These are phyloP conservation scores for Spinus olivaceus DNA, from an alignment of 2,797 vertebrate species.

Conservation along the genomic window DNA sequence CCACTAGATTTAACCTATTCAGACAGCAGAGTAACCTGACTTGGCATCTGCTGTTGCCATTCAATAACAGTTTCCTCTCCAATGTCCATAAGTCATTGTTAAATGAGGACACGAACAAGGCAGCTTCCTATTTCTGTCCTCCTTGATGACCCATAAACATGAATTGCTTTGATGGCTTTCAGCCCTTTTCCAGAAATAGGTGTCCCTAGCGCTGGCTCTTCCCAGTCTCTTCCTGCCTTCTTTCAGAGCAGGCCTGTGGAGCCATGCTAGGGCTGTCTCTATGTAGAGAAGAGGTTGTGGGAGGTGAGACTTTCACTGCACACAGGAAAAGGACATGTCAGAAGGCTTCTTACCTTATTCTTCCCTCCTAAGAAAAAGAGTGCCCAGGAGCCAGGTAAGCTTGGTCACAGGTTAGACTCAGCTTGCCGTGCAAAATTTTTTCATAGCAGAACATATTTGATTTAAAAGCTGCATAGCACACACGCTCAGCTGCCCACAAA, in stretches of 20 bases:
- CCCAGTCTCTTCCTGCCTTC: neutral
- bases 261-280: neutral
- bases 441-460: neutral
- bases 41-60: constrained; percentile 22
- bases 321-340: neutral
- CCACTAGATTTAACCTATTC: neutral
- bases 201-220: neutral
- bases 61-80: neutral
- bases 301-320: neutral
- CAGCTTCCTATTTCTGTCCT: constrained; percentile 16
- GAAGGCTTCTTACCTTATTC: neutral
- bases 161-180: neutral
- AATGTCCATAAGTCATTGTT: neutral
- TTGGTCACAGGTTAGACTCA: neutral
- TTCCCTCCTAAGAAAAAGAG: neutral
- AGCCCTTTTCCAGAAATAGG: neutral
- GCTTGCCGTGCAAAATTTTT: neutral
- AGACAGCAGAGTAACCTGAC: neutral
- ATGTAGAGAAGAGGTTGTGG: neutral
- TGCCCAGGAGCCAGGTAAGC: neutral
- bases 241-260: neutral
- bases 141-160: neutral
- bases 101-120: neutral
- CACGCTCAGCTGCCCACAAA: neutral
- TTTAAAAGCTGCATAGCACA: neutral